Evolutionary conservation across 2,113 vertebrate genomes (phyloP).

Genomic region (Hylia prasina): DNA sequence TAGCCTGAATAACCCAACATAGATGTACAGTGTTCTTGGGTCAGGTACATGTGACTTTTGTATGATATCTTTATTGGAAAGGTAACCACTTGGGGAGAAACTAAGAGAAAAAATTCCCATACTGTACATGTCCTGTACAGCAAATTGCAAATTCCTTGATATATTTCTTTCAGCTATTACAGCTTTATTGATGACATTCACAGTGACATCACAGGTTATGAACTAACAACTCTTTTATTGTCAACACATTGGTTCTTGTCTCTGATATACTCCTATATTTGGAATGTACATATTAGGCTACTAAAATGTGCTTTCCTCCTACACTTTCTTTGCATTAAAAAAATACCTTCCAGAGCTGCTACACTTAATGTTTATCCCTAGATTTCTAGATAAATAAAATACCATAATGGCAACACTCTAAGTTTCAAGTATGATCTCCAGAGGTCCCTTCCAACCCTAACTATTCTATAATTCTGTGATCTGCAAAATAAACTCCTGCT

Average conservation of each 20-base stretch:
- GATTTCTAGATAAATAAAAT: not conserved
- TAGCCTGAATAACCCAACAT: not conserved
- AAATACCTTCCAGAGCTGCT: not conserved
- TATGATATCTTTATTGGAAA: not conserved
- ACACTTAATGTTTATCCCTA: not conserved
- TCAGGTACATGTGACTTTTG: not conserved
- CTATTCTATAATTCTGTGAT: not conserved
- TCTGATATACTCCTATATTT: not conserved
- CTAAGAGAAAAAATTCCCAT: accelerated
- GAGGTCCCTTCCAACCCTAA: not conserved
- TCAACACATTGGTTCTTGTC: not conserved
- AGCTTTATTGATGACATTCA: not conserved
- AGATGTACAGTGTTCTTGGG: not conserved
- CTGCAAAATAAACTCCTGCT: not conserved
- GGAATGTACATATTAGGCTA: not conserved
- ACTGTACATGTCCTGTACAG: not conserved
- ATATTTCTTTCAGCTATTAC: not conserved
- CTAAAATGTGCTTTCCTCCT: not conserved
- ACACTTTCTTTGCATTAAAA: not conserved
- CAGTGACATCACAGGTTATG: not conserved
- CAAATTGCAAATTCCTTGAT: not conserved
- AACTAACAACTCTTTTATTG: not conserved
- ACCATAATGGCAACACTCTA: not conserved
- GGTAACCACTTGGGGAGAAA: not conserved
- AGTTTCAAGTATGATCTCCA: not conserved